Evolutionary conservation across 2,113 vertebrate genomes (phyloP).

Genomic region (Phainopepla nitens): DNA sequence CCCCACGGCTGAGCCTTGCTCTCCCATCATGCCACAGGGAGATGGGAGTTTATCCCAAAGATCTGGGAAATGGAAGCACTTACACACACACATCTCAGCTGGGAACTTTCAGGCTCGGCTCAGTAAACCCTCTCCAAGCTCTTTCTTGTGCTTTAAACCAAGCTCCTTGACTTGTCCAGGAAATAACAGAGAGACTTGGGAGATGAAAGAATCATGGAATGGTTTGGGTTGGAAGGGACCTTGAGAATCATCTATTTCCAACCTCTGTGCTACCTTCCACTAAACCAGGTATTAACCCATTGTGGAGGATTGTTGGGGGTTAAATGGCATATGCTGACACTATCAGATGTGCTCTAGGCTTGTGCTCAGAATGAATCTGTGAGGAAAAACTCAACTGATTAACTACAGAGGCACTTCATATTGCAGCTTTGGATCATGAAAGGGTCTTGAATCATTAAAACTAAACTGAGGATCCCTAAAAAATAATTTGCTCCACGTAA

Average conservation of each 20-base stretch:
- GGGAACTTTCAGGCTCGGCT: neutral
- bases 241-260: neutral
- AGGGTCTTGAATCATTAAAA: neutral
- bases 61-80: neutral
- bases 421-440: neutral
- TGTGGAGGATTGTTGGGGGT: neutral
- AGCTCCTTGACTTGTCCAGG: neutral
- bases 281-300: neutral
- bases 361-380: neutral
- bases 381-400: neutral
- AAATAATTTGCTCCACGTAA: neutral
- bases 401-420: neutral
- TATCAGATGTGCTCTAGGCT: neutral
- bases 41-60: neutral
- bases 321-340: neutral
- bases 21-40: neutral
- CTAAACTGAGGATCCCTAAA: neutral
- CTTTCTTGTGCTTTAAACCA: neutral
- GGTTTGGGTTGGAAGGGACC: neutral
- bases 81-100: accelerated
- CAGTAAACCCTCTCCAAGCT: neutral
- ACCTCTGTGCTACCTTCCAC: neutral
- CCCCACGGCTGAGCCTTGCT: accelerated
- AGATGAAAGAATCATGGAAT: neutral
- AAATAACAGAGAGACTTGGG: neutral